Evolutionary conservation across 2,888 invertebrate genomes (phyloP).

Genomic region (Dendrolimus houi): DNA sequence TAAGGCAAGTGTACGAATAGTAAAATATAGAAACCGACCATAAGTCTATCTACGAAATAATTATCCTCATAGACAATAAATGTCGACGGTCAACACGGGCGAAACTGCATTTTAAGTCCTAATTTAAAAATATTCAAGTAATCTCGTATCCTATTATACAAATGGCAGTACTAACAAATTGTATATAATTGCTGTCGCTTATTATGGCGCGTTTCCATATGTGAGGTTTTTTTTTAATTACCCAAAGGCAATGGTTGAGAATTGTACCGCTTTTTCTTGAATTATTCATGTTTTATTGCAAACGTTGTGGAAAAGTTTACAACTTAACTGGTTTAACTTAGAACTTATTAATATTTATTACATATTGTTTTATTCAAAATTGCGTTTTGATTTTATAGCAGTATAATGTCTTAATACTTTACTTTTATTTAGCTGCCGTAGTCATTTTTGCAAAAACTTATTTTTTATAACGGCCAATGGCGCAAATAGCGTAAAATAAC

Average conservation of each 20-base stretch:
- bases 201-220: constrained; percentile 12
- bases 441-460: too few species aligned
- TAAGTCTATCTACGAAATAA: too few species aligned
- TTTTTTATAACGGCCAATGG: too few species aligned
- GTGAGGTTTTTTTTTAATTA: constrained; percentile 1
- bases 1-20: too few species aligned
- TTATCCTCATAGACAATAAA: too few species aligned
- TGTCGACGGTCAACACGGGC: too few species aligned
- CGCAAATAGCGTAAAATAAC: too few species aligned
- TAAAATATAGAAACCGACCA: too few species aligned
- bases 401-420: background rate
- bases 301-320: background rate
- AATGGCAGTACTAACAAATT: constrained; percentile 14
- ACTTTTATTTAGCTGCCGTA: too few species aligned
- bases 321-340: background rate
- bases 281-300: background rate
- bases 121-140: background rate
- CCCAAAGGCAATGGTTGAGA: background rate
- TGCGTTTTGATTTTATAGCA: background rate
- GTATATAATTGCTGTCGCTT: constrained; percentile 13
- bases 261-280: background rate
- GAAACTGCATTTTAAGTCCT: too few species aligned
- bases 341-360: background rate
- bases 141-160: constrained; percentile 10
- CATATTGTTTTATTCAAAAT: background rate